Base-by-base conservation (phyloP, 1,140 invertebrate species). In the Oedothorax gibbosus region DNA sequence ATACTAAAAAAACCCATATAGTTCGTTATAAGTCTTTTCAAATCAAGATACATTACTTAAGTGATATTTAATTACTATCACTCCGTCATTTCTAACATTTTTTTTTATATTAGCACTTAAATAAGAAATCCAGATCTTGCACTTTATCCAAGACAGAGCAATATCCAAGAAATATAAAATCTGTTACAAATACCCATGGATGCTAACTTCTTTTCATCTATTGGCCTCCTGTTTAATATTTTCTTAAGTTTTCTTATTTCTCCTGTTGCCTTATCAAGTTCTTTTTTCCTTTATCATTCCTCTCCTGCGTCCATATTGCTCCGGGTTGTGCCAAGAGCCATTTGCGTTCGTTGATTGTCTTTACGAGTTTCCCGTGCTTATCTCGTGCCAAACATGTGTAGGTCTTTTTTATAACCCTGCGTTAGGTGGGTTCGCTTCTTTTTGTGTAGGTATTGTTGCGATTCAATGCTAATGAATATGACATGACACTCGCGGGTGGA, bases 341-440 rank as follows among this genome's bases (percentile, higher is more conserved):
- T 78, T 78, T 78, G 60, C 60, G 60, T 66, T 78, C 49, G 62
- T 78, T 78, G 76, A 78, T 78, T 78, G 76, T 78, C 76, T 78
- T 78, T 78, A 66, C 76, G 76, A 78, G 60, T 78, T n/a, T 78
- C 62, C 49, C 50, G 65, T 78, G 35, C 76, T 78, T 78, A 78
- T 78, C 76, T 78, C 20, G 64, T 64, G 18, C 18, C 21, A 51
- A 78, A 65, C 76, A 78, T 62, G 66, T 78, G 76, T 78, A 78
- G 35, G 76, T 51, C 62, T 78, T 78, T n/a, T n/a, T n/a, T 77
- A 64, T 78, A 56, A n/a, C n/a, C 51, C 64, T 66, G 15, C 14
- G n/a, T 15, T 66, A 54, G 14, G 57, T n/a, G 57, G 54, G 57
- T 73, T 54, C 57, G 51, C 56, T 66, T 65, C 54, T 73, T 20